A percentile compares a stretch with the other conserved stretches of the same genome.
Evolutionary conservation across 92 coral and sea anemone species (phyloP).

Genomic region (Pocillopora meandrina): DNA sequence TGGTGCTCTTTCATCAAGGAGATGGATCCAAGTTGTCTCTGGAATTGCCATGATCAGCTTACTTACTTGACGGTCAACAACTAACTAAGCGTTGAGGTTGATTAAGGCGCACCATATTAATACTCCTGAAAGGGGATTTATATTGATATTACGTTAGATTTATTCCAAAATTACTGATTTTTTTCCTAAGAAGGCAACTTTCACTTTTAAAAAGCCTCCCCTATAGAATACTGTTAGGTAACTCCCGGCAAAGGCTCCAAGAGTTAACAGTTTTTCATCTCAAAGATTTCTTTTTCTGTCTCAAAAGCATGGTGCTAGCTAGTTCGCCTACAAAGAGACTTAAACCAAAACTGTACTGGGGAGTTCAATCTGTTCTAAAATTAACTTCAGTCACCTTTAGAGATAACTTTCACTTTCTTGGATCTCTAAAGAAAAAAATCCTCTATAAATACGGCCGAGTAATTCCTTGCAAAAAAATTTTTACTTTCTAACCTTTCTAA

Average conservation of each 20-base stretch:
- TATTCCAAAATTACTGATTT: neutral
- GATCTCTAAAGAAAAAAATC: neutral
- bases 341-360: no score
- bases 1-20: slow-evolving; percentile 27
- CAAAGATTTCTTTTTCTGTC: no score
- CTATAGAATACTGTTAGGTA: no score
- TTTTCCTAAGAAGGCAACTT: neutral
- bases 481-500: neutral
- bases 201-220: no score
- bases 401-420: slow-evolving; percentile 26
- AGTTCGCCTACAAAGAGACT: no score
- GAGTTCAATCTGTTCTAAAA: no score
- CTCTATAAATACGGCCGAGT: neutral
- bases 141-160: neutral
- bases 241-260: no score
- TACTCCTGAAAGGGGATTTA: neutral
- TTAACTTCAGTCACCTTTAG: neutral
- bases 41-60: slow-evolving; percentile 5
- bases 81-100: no score
- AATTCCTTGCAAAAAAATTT: neutral
- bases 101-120: neutral
- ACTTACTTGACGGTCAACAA: no score
- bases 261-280: no score
- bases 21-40: slow-evolving; percentile 31
- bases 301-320: no score